phyloP scores from a whole-genome alignment of 2,888 invertebrate genomes.

The Syrista parreyssii region DNA sequence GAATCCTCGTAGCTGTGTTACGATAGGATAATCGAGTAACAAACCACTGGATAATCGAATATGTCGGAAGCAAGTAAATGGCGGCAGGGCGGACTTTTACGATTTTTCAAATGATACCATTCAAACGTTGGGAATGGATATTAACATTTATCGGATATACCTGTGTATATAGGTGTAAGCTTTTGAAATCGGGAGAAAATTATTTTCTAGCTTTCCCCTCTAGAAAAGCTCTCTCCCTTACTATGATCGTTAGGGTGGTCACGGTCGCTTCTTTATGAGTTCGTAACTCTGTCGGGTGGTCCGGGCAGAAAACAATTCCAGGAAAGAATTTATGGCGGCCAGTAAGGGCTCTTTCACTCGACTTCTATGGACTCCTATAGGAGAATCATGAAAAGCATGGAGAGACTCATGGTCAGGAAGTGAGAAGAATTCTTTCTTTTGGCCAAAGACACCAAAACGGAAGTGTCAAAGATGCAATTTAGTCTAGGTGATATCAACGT shows the following conservation, averaged over 20 bases:
- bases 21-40: too few relatives aligned
- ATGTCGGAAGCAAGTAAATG: neutral
- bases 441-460: neutral
- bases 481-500: neutral
- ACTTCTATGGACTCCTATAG: neutral
- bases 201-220: neutral
- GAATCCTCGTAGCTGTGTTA: neutral
- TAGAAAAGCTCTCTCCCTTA: neutral
- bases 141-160: neutral
- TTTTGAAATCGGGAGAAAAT: neutral
- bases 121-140: neutral
- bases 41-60: too few relatives aligned
- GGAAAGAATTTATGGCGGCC: conserved; percentile 22
- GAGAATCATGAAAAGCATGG: neutral
- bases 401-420: too few relatives aligned
- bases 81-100: neutral
- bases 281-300: conserved; percentile 25
- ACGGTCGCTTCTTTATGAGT: conserved; percentile 35
- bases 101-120: neutral
- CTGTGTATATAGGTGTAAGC: neutral
- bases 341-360: conserved; percentile 1
- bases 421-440: neutral
- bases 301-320: conserved; percentile 24
- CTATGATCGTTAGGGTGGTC: conserved; percentile 33
- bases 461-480: neutral